phyloP scores from a whole-genome alignment of 2,113 vertebrate genomes.

The Neopipo cinnamomea region DNA sequence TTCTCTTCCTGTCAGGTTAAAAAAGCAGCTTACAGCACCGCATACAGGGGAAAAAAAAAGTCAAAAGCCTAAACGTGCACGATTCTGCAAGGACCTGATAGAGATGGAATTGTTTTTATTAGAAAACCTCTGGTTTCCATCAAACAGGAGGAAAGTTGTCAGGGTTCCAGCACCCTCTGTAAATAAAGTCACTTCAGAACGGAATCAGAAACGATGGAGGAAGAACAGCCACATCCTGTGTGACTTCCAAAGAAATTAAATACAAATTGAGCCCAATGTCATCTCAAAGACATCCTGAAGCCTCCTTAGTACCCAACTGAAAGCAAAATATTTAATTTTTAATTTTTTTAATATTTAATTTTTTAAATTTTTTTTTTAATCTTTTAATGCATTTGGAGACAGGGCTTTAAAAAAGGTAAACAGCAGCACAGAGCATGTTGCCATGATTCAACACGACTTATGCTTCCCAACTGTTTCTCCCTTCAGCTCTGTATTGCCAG shows the following conservation, averaged over 20 bases:
- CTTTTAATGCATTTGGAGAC: background rate
- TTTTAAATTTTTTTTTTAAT: no score
- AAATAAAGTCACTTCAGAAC: background rate
- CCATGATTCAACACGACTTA: background rate
- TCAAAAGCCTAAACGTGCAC: background rate
- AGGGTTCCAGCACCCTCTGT: background rate
- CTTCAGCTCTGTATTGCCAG: background rate
- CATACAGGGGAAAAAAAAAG: background rate
- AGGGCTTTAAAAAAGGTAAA: background rate
- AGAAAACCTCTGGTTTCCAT: background rate
- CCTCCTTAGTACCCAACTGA: background rate
- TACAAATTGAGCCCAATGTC: background rate
- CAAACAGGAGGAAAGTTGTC: background rate
- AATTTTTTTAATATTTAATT: background rate
- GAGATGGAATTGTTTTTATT: background rate
- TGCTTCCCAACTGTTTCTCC: background rate
- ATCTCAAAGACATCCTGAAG: background rate
- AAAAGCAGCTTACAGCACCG: background rate
- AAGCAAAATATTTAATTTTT: background rate
- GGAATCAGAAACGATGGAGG: background rate
- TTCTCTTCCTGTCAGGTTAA: background rate
- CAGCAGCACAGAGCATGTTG: background rate
- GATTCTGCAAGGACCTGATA: background rate
- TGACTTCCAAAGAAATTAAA: background rate
- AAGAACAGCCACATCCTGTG: background rate